phyloP scores from a whole-genome alignment of 2,888 invertebrate genomes.

The Fragum fragum region DNA sequence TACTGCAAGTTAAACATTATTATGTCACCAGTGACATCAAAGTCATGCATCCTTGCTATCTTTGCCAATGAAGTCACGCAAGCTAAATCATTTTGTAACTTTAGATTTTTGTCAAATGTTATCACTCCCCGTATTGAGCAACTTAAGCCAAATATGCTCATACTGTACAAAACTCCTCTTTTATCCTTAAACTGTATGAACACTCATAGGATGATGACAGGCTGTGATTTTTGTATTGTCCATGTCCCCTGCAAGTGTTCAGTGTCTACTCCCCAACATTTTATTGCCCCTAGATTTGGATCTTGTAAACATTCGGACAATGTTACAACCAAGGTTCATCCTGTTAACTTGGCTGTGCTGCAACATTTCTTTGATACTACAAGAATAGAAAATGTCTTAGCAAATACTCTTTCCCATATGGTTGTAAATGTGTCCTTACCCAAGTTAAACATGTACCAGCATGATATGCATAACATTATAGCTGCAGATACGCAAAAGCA shows the following conservation, averaged over 20 bases:
- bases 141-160: constrained; percentile 25
- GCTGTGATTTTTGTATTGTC: constrained; percentile 50
- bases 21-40: constrained; percentile 30
- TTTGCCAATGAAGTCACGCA: constrained; percentile 37
- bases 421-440: constrained; percentile 41
- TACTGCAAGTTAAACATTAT: constrained; percentile 16
- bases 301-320: constrained; percentile 26
- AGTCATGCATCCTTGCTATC: constrained; percentile 31
- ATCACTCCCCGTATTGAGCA: constrained; percentile 43
- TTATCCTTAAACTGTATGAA: constrained; percentile 33
- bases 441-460: constrained; percentile 36
- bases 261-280: constrained; percentile 14
- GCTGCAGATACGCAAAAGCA: constrained; percentile 44
- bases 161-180: constrained; percentile 30
- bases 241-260: constrained; percentile 39
- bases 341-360: constrained; percentile 47
- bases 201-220: constrained; percentile 41
- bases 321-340: constrained; percentile 38
- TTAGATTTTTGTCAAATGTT: constrained; percentile 38
- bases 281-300: constrained; percentile 31
- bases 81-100: constrained; percentile 32
- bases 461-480: constrained; percentile 49
- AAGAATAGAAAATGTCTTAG: constrained; percentile 25
- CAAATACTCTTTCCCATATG: constrained; percentile 39
- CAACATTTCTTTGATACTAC: constrained; percentile 52